Base-by-base conservation (phyloP, 2,888 invertebrate genomes). In the Coelogynopora nodosa region DNA sequence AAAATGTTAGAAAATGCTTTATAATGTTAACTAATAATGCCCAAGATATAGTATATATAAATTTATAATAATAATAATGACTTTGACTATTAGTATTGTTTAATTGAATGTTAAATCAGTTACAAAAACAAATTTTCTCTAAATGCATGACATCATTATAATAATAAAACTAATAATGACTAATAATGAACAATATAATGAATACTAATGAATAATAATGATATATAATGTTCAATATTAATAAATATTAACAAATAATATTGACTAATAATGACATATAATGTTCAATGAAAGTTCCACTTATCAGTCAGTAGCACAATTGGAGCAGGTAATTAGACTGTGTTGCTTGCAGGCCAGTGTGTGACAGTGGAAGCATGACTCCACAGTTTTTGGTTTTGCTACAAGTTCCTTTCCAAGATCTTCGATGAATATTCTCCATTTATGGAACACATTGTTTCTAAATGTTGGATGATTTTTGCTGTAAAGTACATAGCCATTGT, bases 341-440 rank as follows among this genome's bases (percentile, higher is more conserved):
- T 49, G 49, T 31, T 13, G 23, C 2, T 13, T 28, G 10, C 29
- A 28, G 1, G 29, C 23, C n/a, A 1, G 29, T 1, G 82, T 82
- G 29, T 82, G 29, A 82, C 82, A 82, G 29, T 23, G 13, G 82
- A 23, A 82, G 82, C 82, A 82, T 27, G 31, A 23, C 31, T 82
- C 82, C 30, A 82, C 82, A 82, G 82, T 82, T 82, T 28, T 82
- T 31, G 82, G 10, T 82, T 31, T 82, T 31, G 29, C 82, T 31
- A 82, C 82, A 31, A 27, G 31, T 13, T 82, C 31, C 31, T 31
- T 82, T 31, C 82, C 82, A 26, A 82, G 82, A 23, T 82, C 31
- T 2, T 82, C 82, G n/a, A 82, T 31, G 82, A 82, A 82, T 31
- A 82, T 82, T 29, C 82, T 29, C 31, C 82, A 18, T 82, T 82